Base-by-base conservation (phyloP, 1,140 invertebrate genomes). In the Drosophila ambigua region DNA sequence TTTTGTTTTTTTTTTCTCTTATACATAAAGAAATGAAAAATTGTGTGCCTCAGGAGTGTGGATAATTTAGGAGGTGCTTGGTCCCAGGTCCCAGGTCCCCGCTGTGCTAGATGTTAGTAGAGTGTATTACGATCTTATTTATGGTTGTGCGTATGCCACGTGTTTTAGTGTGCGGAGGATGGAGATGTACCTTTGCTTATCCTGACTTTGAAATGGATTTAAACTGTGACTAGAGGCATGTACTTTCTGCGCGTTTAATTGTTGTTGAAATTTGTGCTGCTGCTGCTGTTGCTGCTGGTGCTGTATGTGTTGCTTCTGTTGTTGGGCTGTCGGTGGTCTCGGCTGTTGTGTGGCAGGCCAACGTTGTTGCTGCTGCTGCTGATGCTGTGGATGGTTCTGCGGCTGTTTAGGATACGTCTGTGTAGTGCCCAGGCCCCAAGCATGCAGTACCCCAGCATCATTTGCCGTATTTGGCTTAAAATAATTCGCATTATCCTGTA, bases 381-480 rank as follows among this genome's bases (percentile, higher is more conserved):
- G 73, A n/a, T 72, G 80, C 7, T 67, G 63, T 15, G 78, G 45
- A 46, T 67, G 81, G 16, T 65, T 60, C 7, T 64, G 63, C 8
- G 55, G 71, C 41, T 51, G 61, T 6, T 39, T 64, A 54, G 24
- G 62, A 64, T 55, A 55, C 51, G 53, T 61, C 49, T 79, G 83
- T 57, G 87, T 88, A 4, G 84, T 87, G 35, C 92, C 93, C 65
- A 94, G 89, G 51, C 94, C 94, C 93, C 94, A 94, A 28, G 93
- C 81, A 65, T 93, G 93, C 60, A 94, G 93, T 55, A 94, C 94
- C 66, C 94, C 93, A 4, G 92, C 92, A 71, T 94, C 93, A 45
- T 92, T 91, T 2, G 91, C 83, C 28, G 92, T 91, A 41, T 93
- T 88, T 3, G 94, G 93, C 64, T 93, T 93, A 84, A 94, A 94